Percentiles rank a stretch among this genome's conserved stretches.
phyloP scores from a whole-genome alignment of 2,888 invertebrate species.

The Dorcus parallelipipedus region DNA sequence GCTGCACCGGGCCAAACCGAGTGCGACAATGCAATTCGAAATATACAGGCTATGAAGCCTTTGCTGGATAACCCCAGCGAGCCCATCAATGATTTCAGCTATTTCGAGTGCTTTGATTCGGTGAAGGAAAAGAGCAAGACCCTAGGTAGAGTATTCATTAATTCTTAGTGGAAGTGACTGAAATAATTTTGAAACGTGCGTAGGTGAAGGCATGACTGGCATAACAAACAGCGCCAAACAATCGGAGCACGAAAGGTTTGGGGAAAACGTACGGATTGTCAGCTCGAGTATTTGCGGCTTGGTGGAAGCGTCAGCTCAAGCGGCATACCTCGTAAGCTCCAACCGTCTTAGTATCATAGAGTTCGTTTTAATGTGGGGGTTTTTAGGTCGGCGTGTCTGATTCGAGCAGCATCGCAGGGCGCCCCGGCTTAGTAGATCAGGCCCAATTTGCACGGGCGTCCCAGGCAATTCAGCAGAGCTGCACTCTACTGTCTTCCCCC shows the following conservation, averaged over 20 bases:
- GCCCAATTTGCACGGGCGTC: slow-evolving; percentile 84
- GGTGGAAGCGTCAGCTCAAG: slow-evolving; percentile 91
- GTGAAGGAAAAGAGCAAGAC: slow-evolving; percentile 86
- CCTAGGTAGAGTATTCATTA: slow-evolving; percentile 52
- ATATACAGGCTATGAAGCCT: slow-evolving; percentile 81
- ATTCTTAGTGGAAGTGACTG: neutral
- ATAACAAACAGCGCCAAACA: slow-evolving; percentile 90
- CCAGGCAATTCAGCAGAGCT: slow-evolving; percentile 87
- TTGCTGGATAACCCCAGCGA: slow-evolving; percentile 82
- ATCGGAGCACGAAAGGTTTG: slow-evolving; percentile 81
- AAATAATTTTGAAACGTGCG: slow-evolving; percentile 4
- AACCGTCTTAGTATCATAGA: neutral
- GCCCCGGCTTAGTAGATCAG: slow-evolving; percentile 85
- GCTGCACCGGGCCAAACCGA: slow-evolving; percentile 95
- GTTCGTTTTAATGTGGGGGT: slow-evolving; percentile 12
- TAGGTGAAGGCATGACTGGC: slow-evolving; percentile 87
- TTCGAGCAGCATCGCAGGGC: slow-evolving; percentile 82
- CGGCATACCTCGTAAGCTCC: slow-evolving; percentile 74
- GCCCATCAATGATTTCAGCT: slow-evolving; percentile 82
- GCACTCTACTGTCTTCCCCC: slow-evolving; percentile 70
- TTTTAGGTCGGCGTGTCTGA: slow-evolving; percentile 84
- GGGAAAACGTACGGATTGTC: slow-evolving; percentile 77
- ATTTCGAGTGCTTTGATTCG: slow-evolving; percentile 90
- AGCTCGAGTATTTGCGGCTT: slow-evolving; percentile 87
- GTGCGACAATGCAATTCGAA: slow-evolving; percentile 91